phyloP scores from a whole-genome alignment of 2,797 vertebrate genomes.

The Cephalopachus bancanus region DNA sequence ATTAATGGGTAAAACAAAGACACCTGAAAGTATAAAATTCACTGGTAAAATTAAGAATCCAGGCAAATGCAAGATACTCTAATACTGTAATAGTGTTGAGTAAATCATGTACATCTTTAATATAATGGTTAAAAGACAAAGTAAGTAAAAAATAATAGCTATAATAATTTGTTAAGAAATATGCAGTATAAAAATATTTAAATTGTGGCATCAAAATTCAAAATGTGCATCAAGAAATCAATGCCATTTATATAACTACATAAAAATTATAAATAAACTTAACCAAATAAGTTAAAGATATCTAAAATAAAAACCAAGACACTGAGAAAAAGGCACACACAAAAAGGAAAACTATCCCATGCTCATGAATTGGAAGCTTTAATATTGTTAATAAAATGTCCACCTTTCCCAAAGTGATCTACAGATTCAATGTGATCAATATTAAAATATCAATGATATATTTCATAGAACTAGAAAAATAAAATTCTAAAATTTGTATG shows the following conservation, averaged over 20 bases:
- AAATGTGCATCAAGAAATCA: not conserved
- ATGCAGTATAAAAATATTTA: too few relatives aligned
- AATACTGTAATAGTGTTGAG: not conserved
- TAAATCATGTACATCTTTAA: not conserved
- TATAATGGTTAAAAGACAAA: not conserved
- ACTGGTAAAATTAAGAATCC: not conserved
- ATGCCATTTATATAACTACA: not conserved
- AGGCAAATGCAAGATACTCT: not conserved
- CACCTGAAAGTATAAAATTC: not conserved
- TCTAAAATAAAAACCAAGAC: not conserved
- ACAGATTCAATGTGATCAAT: not conserved
- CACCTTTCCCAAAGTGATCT: not conserved
- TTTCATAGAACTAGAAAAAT: not conserved
- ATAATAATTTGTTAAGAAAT: not conserved
- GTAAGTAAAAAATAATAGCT: not conserved
- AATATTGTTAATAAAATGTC: not conserved
- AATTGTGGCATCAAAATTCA: not conserved
- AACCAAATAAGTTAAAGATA: not conserved
- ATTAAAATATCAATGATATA: not conserved
- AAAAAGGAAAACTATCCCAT: not conserved
- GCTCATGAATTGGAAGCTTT: not conserved
- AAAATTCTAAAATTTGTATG: not conserved
- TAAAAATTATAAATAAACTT: not conserved
- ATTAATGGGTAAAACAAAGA: not conserved
- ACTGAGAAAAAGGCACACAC: not conserved